Conservation (phyloP, 2,888 invertebrate genomes). For the Watsonalla cultraria region DNA sequence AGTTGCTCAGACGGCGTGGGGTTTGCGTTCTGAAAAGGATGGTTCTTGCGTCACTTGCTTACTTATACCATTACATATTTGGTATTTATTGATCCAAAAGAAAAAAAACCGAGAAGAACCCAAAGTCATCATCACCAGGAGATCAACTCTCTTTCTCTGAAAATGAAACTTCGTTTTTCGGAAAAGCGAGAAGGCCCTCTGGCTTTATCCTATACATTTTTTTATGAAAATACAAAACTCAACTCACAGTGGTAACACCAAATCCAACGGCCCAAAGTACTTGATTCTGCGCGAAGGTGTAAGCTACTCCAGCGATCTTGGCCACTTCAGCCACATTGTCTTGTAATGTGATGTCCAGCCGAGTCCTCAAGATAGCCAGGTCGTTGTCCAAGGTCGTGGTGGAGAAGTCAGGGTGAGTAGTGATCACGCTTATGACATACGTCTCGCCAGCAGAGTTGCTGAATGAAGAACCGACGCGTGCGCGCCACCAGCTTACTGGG, state of each 20-base stretch:
- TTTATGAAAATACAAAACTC: background rate
- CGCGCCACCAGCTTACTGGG: constrained; percentile 45
- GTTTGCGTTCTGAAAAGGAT: constrained; percentile 18
- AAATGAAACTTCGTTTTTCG: too few species aligned
- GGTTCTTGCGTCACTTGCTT: constrained; percentile 4
- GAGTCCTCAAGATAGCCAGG: constrained; percentile 48
- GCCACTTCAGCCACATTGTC: constrained; percentile 36
- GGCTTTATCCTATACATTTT: too few species aligned
- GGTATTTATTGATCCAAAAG: too few species aligned
- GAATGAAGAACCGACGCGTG: constrained; percentile 45
- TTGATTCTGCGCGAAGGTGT: constrained; percentile 30
- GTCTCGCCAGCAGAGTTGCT: constrained; percentile 39
- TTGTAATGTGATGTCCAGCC: constrained; percentile 25
- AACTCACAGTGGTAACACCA: constrained; percentile 48
- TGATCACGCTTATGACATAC: constrained; percentile 42
- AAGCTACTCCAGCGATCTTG: constrained; percentile 39
- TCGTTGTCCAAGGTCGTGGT: constrained; percentile 33
- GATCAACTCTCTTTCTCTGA: too few species aligned
- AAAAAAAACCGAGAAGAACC: too few species aligned
- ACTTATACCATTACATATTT: too few species aligned
- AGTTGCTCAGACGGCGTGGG: constrained; percentile 33
- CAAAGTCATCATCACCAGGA: too few species aligned
- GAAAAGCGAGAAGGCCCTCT: too few species aligned
- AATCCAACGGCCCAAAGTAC: constrained; percentile 53
- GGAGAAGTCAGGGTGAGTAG: constrained; percentile 36